phyloP scores from a whole-genome alignment of 2,888 invertebrate species.

The Eupithecia tripunctaria region DNA sequence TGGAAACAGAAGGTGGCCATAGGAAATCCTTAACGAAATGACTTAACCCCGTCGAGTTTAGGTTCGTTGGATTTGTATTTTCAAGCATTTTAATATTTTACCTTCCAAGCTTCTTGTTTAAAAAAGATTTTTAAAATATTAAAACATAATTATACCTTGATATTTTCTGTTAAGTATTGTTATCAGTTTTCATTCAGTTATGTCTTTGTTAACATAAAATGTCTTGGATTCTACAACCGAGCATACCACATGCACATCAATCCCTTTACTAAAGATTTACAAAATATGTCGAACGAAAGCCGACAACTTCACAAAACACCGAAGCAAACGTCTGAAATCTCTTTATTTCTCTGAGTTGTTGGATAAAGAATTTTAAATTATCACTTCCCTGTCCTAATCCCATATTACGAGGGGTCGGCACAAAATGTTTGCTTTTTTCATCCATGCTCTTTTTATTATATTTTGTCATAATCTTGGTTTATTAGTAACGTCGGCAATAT shows the following conservation, averaged over 20 bases:
- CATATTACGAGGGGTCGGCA: slow-evolving; percentile 13
- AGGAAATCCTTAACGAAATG: too few relatives aligned
- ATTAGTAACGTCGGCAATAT: neutral
- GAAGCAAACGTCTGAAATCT: neutral
- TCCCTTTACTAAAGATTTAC: neutral
- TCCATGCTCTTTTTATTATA: slow-evolving; percentile 4
- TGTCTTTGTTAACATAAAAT: too few relatives aligned
- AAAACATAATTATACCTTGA: too few relatives aligned
- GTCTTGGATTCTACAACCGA: neutral
- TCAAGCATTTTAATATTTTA: too few relatives aligned
- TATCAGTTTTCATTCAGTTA: too few relatives aligned
- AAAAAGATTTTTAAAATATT: too few relatives aligned
- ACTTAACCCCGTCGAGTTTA: too few relatives aligned
- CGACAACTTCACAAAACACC: neutral
- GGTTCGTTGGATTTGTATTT: too few relatives aligned
- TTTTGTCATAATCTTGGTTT: slow-evolving; percentile 2
- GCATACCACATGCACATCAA: neutral
- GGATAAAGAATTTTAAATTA: slow-evolving; percentile 9
- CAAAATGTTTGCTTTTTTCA: slow-evolving; percentile 8
- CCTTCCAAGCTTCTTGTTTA: too few relatives aligned
- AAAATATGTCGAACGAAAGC: neutral
- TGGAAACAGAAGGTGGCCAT: too few relatives aligned
- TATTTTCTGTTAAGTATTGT: too few relatives aligned
- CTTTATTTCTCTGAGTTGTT: neutral
- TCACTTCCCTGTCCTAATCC: slow-evolving; percentile 4